These are phyloP conservation scores for Drosophila willistoni DNA, from an alignment of 1,140 invertebrate genomes.

Conservation along the genomic window DNA sequence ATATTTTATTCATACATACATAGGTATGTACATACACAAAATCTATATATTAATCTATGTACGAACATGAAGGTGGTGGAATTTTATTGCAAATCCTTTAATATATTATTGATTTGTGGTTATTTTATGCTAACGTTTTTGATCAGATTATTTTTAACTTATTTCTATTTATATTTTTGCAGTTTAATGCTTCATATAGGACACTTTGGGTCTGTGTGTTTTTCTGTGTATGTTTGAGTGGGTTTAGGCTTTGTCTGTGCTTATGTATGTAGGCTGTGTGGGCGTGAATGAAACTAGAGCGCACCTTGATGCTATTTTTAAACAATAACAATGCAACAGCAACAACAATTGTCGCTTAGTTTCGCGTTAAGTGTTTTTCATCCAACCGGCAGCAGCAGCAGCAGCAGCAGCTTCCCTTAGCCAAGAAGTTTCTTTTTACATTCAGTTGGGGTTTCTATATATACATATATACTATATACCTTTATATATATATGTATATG, in stretches of 20 bases:
- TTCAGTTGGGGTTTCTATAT: slow-evolving; percentile 19
- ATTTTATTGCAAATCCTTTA: slow-evolving; percentile 10
- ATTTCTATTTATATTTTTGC: slow-evolving; percentile 63
- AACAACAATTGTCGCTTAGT: slow-evolving; percentile 71
- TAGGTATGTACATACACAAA: neutral
- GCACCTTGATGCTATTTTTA: slow-evolving; percentile 78
- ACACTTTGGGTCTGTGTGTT: slow-evolving; percentile 27
- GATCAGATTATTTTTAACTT: slow-evolving; percentile 59
- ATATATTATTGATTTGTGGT: slow-evolving; percentile 15
- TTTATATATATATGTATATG: neutral
- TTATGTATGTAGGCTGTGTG: neutral
- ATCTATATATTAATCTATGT: too few relatives aligned
- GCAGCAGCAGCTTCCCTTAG: slow-evolving; percentile 49
- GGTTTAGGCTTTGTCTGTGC: neutral
- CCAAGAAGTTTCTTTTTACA: slow-evolving; percentile 58
- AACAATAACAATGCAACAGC: slow-evolving; percentile 51
- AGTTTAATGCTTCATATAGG: slow-evolving; percentile 32
- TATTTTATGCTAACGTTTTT: slow-evolving; percentile 1
- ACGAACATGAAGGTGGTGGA: neutral
- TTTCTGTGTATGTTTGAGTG: slow-evolving; percentile 9
- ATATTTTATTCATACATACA: neutral
- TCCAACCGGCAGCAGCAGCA: slow-evolving; percentile 24
- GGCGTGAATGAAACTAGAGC: slow-evolving; percentile 65
- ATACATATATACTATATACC: neutral
- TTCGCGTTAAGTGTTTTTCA: slow-evolving; percentile 62